A percentile compares a stretch with the other conserved stretches of the same genome.
Evolutionary conservation across 2,888 invertebrate genomes (phyloP).

Genomic region (Papilio gigon): DNA sequence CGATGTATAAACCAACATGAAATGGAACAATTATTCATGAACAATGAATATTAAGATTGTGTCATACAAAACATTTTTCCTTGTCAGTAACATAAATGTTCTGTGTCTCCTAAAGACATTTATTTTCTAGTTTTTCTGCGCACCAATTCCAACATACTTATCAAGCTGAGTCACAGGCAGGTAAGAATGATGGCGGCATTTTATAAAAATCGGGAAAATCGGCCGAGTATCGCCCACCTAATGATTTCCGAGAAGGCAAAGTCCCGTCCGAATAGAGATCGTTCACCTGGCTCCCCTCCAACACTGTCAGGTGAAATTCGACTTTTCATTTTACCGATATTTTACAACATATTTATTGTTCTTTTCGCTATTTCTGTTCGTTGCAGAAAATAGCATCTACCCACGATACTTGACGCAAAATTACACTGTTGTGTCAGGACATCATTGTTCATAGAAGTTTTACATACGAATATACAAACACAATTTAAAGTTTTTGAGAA

Average conservation of each 20-base stretch:
- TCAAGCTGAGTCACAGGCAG: slow-evolving; percentile 25
- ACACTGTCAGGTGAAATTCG: slow-evolving; percentile 20
- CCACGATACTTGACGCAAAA: neutral
- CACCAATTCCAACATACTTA: neutral
- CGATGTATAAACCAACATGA: neutral
- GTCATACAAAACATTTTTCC: neutral
- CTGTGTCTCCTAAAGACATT: neutral
- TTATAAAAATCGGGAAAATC: slow-evolving; percentile 30
- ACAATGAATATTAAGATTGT: neutral
- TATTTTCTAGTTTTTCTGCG: neutral
- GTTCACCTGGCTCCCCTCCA: slow-evolving; percentile 33
- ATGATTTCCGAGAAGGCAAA: slow-evolving; percentile 31
- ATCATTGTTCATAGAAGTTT: neutral
- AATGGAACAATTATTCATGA: neutral
- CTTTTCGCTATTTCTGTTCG: neutral
- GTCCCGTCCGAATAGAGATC: neutral
- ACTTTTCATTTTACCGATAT: slow-evolving; percentile 14
- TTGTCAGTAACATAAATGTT: slow-evolving; percentile 1
- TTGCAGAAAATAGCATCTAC: neutral
- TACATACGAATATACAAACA: too few species aligned
- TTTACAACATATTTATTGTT: slow-evolving; percentile 9
- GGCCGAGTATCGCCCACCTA: slow-evolving; percentile 34
- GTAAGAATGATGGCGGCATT: slow-evolving; percentile 31
- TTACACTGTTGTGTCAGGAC: neutral
- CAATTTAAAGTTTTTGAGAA: too few species aligned